These are phyloP conservation scores for Pimpla rufipes DNA, from an alignment of 2,888 invertebrate genomes.

Conservation along the genomic window DNA sequence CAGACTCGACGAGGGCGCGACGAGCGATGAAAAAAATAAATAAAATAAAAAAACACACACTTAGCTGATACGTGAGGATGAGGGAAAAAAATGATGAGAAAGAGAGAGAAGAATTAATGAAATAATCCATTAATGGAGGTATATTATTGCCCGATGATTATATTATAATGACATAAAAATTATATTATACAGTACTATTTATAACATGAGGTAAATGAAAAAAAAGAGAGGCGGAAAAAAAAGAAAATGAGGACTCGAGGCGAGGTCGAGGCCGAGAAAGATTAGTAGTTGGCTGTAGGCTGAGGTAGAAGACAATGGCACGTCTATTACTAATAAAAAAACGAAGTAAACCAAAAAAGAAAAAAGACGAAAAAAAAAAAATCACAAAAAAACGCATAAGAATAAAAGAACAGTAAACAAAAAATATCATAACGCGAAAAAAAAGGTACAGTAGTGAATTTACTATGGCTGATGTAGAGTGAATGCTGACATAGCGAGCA, in stretches of 20 bases:
- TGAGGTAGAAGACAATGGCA: slow-evolving; percentile 82
- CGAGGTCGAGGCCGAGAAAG: slow-evolving; percentile 59
- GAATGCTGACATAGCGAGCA: slow-evolving; percentile 81
- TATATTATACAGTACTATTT: slow-evolving; percentile 83
- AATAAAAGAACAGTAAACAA: slow-evolving; percentile 56
- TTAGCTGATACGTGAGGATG: slow-evolving; percentile 49
- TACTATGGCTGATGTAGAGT: slow-evolving; percentile 82
- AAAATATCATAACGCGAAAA: slow-evolving; percentile 81
- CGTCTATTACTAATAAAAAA: slow-evolving; percentile 82
- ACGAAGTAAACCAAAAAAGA: slow-evolving; percentile 63
- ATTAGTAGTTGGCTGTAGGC: slow-evolving; percentile 83
- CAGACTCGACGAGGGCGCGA: slow-evolving; percentile 9
- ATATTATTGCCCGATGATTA: slow-evolving; percentile 81
- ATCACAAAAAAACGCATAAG: slow-evolving; percentile 46
- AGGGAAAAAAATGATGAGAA: no score
- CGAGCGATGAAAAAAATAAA: no score
- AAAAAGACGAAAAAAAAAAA: slow-evolving; percentile 59
- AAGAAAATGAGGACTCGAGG: slow-evolving; percentile 26
- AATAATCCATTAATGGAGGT: slow-evolving; percentile 77
- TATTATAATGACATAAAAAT: slow-evolving; percentile 80
- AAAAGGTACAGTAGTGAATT: slow-evolving; percentile 81
- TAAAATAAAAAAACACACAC: no score
- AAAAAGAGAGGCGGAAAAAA: slow-evolving; percentile 40
- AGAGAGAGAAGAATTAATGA: slow-evolving; percentile 60
- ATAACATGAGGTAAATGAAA: slow-evolving; percentile 77